A percentile compares a stretch with the other conserved stretches of the same genome.
Conservation (phyloP, 2,797 vertebrate species). For the Telmatherina bonti region DNA sequence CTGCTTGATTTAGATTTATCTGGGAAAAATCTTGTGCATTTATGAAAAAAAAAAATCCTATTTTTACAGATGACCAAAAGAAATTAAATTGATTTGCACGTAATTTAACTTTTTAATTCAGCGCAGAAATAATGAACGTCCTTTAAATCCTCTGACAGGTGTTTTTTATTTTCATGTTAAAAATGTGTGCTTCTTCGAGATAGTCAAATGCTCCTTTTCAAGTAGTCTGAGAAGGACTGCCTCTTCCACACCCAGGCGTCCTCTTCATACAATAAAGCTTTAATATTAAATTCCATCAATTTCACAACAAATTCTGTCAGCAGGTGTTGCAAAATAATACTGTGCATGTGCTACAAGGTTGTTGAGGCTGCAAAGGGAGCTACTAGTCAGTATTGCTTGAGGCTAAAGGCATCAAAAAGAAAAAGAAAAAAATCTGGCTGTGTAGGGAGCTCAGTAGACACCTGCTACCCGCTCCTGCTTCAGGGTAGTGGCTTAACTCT, state of each 20-base stretch:
- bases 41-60: too few relatives aligned
- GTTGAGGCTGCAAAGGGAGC: neutral
- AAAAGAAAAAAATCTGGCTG: neutral
- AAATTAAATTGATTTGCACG: neutral
- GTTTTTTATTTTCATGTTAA: neutral
- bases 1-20: too few relatives aligned
- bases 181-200: too few relatives aligned
- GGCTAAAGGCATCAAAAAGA: neutral
- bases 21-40: too few relatives aligned
- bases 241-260: neutral
- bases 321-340: neutral
- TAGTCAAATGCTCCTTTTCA: neutral
- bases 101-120: neutral
- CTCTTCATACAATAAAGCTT: neutral
- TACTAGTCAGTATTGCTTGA: neutral
- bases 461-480: neutral
- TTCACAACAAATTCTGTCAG: conserved; percentile 5
- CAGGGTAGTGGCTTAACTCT: neutral
- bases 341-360: neutral
- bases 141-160: neutral
- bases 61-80: too few relatives aligned
- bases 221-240: neutral
- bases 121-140: neutral
- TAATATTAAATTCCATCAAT: neutral
- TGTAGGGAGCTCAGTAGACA: neutral